Conservation (phyloP, 2,797 vertebrate genomes). For the Pseudochirops corinnae region DNA sequence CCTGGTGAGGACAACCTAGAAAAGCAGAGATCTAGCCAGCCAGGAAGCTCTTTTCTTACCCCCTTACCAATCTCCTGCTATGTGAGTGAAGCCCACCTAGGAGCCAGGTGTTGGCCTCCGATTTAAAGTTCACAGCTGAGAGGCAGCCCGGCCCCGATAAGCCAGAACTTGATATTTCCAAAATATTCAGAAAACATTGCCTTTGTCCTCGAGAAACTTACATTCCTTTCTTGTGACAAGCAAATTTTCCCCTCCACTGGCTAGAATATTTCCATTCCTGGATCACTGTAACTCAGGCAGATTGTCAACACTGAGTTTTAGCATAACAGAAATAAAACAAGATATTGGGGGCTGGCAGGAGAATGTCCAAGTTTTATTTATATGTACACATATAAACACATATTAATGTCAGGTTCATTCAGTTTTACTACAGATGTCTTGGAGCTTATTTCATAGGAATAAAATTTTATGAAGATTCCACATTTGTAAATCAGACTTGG, state of each 20-base stretch:
- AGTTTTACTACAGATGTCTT: slow-evolving; percentile 12
- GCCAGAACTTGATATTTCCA: background rate
- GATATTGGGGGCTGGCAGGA: background rate
- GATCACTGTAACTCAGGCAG: background rate
- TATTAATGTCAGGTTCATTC: background rate
- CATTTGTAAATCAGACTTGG: slow-evolving; percentile 49
- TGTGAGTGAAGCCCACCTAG: background rate
- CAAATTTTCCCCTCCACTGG: background rate
- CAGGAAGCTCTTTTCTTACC: background rate
- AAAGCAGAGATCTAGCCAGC: background rate
- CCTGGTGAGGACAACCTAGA: background rate
- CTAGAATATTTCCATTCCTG: background rate
- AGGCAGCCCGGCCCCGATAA: background rate
- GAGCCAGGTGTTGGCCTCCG: background rate
- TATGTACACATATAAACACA: background rate
- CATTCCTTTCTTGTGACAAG: background rate
- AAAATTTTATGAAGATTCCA: slow-evolving; percentile 36
- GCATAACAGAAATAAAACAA: background rate
- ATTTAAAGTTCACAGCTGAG: background rate
- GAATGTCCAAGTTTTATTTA: background rate
- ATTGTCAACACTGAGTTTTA: background rate
- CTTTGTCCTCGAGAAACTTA: background rate
- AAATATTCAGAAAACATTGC: background rate
- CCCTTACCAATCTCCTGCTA: background rate
- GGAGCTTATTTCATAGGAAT: background rate